phyloP scores from a whole-genome alignment of 2,113 vertebrate species.

The Zapus hudsonius region DNA sequence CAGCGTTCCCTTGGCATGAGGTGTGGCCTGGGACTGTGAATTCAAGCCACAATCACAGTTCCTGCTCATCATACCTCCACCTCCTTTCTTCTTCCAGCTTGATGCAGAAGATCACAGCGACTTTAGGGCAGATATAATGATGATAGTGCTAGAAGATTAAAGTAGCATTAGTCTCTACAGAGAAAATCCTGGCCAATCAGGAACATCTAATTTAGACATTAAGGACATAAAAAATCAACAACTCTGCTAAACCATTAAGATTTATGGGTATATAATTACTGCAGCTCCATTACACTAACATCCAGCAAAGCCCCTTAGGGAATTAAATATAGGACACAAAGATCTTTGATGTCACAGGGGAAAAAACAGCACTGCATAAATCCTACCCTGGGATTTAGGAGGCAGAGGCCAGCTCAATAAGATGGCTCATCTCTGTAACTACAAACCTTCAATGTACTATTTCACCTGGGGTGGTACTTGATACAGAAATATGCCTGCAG shows the following conservation, averaged over 20 bases:
- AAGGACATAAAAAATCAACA: conserved; percentile 1
- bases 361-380: neutral
- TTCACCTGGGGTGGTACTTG: neutral
- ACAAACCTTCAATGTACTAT: conserved; percentile 25
- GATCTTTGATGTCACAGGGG: conserved; percentile 32
- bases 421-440: neutral
- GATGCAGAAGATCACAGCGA: neutral
- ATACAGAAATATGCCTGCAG: conserved; percentile 55
- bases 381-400: neutral
- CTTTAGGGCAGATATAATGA: neutral
- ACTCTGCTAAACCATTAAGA: conserved; percentile 31
- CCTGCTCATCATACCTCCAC: neutral
- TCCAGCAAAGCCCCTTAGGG: neutral
- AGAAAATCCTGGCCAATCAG: neutral
- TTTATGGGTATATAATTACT: neutral
- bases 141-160: conserved; percentile 12
- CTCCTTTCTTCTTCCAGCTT: conserved; percentile 5
- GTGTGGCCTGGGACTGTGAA: neutral
- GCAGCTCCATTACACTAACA: neutral
- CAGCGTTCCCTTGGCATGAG: neutral
- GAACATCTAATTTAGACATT: neutral
- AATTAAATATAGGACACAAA: conserved; percentile 27
- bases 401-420: neutral
- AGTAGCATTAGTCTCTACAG: neutral
- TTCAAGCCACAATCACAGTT: neutral